Base-by-base conservation (phyloP, 23 tunicate genomes). In the Styela clava region DNA sequence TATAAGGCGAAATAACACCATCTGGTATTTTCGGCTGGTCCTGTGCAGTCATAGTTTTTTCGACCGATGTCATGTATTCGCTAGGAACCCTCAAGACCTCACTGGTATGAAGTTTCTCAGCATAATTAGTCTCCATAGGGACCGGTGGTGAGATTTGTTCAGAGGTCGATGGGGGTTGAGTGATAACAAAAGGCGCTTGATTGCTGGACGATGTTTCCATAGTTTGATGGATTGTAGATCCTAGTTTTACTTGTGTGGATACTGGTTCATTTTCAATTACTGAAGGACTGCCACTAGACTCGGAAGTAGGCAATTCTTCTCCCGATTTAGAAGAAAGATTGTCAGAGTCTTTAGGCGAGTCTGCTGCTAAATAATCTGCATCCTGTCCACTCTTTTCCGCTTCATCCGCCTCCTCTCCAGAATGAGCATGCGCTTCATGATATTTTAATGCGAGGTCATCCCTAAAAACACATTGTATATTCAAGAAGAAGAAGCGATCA, bases 401-500 rank as follows among this genome's bases (percentile, higher is more conserved):
- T 20, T 52, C 52, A 7, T 51, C 64, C 18, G 64, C 64, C 7
- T 76, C 81, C 36, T 74, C 82, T 25, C 73, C 95, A 7, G 68
- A 27, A 56, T 90, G 96, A 34, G 96, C 96, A 61, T 90, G 86
- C 3, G 86, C 79, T 77, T 90, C 90, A 69, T 90, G 96, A 56
- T 90, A 90, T 69, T 90, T 90, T 22, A 90, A 44, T 2, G 82
- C 96, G 62, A 67, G 82, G 76, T 27, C 68, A 74, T 85, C 72
- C 36, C 96, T 90, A 83, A 26, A 51, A 33, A 72, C n/a, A n/a
- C n/a, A n/a, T n/a, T n/a, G n/a, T n/a, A 24, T 12, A 22, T n/a
- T 51, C 35, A 64, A 28, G 30, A 30, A 16, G 24, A 21, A 20
- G 16, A 19, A 16, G 22, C 25, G 24, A 26, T 21, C 25, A 68